Evolutionary conservation across 2,797 vertebrate species (phyloP).

Genomic region (Hippoglossus hippoglossus): DNA sequence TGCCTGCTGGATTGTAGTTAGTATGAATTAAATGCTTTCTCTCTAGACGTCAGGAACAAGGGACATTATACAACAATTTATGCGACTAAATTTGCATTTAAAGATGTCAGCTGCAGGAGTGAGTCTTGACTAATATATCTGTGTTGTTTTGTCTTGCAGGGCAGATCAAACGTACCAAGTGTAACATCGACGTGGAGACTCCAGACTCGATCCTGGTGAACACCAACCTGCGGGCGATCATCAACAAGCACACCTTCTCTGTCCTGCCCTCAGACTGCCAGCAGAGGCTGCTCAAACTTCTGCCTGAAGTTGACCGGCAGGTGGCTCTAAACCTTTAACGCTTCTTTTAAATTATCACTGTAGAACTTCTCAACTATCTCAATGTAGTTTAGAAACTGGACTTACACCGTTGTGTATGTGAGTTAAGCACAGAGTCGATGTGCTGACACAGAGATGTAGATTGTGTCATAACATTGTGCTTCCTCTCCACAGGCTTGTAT

Average conservation of each 20-base stretch:
- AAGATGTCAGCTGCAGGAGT: not conserved
- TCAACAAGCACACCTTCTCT: conserved; percentile 98
- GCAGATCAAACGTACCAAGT: conserved; percentile 92
- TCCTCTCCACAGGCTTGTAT: conserved; percentile 87
- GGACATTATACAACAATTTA: not conserved
- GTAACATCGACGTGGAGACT: conserved; percentile 97
- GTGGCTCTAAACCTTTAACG: conserved; percentile 69
- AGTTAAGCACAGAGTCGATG: not conserved
- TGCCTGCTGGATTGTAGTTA: too few relatives aligned
- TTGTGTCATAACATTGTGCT: conserved; percentile 32
- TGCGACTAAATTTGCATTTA: too few relatives aligned
- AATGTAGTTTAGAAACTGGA: not conserved
- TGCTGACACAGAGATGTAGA: conserved; percentile 13
- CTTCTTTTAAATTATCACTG: not conserved
- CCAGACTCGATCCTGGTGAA: conserved; percentile 98
- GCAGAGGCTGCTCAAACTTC: conserved; percentile 91
- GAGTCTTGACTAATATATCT: conserved; percentile 15
- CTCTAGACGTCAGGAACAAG: not conserved
- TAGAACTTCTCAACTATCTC: not conserved
- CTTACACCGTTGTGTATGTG: not conserved
- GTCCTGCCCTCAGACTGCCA: conserved; percentile 91
- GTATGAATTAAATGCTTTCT: not conserved
- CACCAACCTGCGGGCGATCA: conserved; percentile 95
- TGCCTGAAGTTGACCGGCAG: conserved; percentile 96
- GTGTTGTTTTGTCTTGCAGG: conserved; percentile 79